phyloP scores from a whole-genome alignment of 1,140 invertebrate genomes.

The Papilio glaucus region DNA sequence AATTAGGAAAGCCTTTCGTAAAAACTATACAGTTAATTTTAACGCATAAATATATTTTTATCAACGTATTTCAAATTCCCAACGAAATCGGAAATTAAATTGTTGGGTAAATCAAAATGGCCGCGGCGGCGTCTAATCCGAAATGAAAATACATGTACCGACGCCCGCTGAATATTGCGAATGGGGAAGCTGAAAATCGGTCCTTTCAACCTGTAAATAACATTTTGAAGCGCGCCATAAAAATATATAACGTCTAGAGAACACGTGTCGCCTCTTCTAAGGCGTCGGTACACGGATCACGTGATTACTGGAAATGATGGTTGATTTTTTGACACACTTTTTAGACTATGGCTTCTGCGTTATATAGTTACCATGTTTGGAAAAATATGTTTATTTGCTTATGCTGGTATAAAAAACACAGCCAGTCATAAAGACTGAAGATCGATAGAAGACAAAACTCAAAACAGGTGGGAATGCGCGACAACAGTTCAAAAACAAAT shows the following conservation, averaged over 20 bases:
- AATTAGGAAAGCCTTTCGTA: too few species aligned
- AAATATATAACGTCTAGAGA: slow-evolving; percentile 64
- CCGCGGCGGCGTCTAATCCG: slow-evolving; percentile 49
- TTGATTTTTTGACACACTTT: too few species aligned
- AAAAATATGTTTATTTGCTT: too few species aligned
- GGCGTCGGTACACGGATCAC: slow-evolving; percentile 34
- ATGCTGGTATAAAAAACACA: too few species aligned
- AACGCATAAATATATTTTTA: background rate
- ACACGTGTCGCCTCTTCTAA: slow-evolving; percentile 56
- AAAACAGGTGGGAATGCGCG: too few species aligned
- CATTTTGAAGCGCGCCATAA: slow-evolving; percentile 64
- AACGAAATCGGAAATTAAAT: slow-evolving; percentile 22
- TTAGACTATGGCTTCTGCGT: too few species aligned
- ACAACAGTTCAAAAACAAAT: too few species aligned
- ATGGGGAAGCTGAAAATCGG: slow-evolving; percentile 64
- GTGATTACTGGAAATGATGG: slow-evolving; percentile 39
- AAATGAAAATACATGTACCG: slow-evolving; percentile 50
- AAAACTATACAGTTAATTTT: background rate
- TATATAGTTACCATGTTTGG: too few species aligned
- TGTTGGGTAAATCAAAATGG: slow-evolving; percentile 27
- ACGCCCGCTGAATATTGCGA: slow-evolving; percentile 52
- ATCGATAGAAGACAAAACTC: too few species aligned
- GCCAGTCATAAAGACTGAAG: too few species aligned
- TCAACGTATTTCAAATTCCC: background rate
- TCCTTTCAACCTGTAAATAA: slow-evolving; percentile 69